Base-by-base conservation (phyloP, 2,797 vertebrate species). In the Schizothorax lantsangensis region DNA sequence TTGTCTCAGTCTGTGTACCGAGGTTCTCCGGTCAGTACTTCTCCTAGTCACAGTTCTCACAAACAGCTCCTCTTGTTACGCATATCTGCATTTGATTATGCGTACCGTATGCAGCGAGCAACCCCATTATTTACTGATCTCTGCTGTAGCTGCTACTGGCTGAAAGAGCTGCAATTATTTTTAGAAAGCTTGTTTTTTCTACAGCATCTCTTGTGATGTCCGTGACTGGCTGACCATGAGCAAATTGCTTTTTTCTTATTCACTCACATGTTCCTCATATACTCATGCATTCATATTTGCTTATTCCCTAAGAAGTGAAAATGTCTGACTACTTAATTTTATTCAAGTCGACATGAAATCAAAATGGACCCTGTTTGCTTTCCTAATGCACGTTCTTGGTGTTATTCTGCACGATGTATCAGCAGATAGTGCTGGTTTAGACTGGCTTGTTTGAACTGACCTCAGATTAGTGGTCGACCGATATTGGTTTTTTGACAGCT, bases 11-110 rank as follows among this genome's bases (percentile, higher is more conserved):
- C 97, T 93, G 86, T 97, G 91, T 98, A 98, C 95, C 96, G 97
- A 97, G 98, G 98, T 97, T 98, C 98, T 92, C 97, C 97, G 97
- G 98, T 99, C 96, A 97, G 98, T 99, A 95, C 77, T 15, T 57
- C 77, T 43, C 40, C 40, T 52, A 79, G 88, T 77, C 82, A 57
- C 54, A 86, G 17, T 69, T 86, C 73, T 83, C 78, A 81, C 52
- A 78, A 78, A 57, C 68, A 64, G 79, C 21, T 83, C 79, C 71
- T 81, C 30, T 72, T 88, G 79, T 81, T 83, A 47, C 14, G 26
- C 77, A 85, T 72, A 80, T 69, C 40, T 85, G 19, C 77, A 26
- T 85, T 72, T 79, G 84, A 62, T 57, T 12, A 85, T 79, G 62
- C 57, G 33, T 54, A 26, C 47, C 14, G 7, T 52, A 52, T 30